phyloP scores from a whole-genome alignment of 2,113 vertebrate species.

The Mugil cephalus region DNA sequence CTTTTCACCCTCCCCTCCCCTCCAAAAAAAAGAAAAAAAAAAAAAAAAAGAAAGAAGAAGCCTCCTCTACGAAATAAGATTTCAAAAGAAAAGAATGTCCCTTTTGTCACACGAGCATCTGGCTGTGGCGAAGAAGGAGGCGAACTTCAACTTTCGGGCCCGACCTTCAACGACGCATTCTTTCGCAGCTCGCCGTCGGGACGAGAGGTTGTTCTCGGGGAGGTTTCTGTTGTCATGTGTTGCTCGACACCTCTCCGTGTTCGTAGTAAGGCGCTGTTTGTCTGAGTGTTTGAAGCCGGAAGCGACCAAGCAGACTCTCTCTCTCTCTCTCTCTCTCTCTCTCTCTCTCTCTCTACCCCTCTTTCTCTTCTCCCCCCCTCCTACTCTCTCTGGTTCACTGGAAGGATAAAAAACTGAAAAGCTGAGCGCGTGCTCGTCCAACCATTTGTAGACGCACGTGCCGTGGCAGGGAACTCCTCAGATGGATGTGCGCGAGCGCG shows the following conservation, averaged over 20 bases:
- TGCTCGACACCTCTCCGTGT: slow-evolving; percentile 34
- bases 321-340: slow-evolving; percentile 37
- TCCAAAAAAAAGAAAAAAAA: too few species aligned
- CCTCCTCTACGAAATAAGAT: slow-evolving; percentile 33
- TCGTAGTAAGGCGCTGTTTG: slow-evolving; percentile 63
- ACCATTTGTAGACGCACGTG: slow-evolving; percentile 21
- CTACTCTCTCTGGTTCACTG: slow-evolving; percentile 23
- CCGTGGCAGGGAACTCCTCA: slow-evolving; percentile 30
- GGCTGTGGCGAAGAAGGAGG: background rate
- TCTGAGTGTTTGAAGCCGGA: slow-evolving; percentile 67
- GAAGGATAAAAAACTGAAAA: slow-evolving; percentile 25
- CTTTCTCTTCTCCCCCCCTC: slow-evolving; percentile 11
- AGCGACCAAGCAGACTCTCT: slow-evolving; percentile 46
- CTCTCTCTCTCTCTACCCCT: slow-evolving; percentile 25
- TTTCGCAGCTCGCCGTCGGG: slow-evolving; percentile 1
- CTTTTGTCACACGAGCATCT: background rate
- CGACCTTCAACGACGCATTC: too few species aligned
- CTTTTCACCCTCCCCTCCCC: too few species aligned
- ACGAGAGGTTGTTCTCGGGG: slow-evolving; percentile 13
- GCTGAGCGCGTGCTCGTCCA: background rate
- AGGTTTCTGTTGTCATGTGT: slow-evolving; percentile 63
- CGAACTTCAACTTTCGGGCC: background rate
- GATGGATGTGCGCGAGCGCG: background rate
- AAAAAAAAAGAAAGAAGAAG: background rate
- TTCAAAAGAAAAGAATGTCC: slow-evolving; percentile 16